Evolutionary conservation across 2,797 vertebrate genomes (phyloP).

Genomic region (Centropyge bicolor): DNA sequence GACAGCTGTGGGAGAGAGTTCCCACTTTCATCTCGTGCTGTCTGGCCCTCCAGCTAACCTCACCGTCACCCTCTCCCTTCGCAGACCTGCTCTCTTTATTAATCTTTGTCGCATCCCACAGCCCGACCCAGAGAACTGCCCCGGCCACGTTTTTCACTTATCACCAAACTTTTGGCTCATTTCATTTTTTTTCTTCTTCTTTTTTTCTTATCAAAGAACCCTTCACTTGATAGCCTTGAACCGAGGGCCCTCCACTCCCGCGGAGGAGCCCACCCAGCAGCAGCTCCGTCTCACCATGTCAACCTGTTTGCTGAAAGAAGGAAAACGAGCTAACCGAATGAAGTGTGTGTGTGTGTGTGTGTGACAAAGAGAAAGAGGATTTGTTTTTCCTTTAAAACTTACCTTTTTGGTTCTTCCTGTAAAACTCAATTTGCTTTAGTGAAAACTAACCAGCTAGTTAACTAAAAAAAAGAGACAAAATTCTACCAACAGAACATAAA

Average conservation of each 20-base stretch:
- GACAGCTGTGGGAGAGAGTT: constrained; percentile 93
- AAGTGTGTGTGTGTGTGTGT: constrained; percentile 28
- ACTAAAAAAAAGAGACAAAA: neutral
- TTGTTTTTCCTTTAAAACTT: constrained; percentile 28
- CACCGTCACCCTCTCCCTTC: constrained; percentile 83
- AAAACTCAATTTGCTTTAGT: constrained; percentile 13
- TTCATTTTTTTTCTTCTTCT: constrained; percentile 54
- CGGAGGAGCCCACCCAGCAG: constrained; percentile 77
- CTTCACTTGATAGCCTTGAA: constrained; percentile 82
- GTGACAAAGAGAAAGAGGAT: constrained; percentile 20
- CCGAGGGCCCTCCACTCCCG: constrained; percentile 48
- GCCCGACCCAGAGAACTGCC: constrained; percentile 71
- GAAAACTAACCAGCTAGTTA: neutral
- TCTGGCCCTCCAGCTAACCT: constrained; percentile 88
- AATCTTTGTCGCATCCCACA: constrained; percentile 87
- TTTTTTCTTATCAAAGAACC: constrained; percentile 68
- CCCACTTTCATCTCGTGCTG: constrained; percentile 94
- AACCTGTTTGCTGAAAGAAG: constrained; percentile 78
- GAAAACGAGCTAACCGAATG: constrained; percentile 46
- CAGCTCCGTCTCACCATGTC: constrained; percentile 62
- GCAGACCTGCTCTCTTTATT: constrained; percentile 86
- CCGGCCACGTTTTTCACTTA: constrained; percentile 75
- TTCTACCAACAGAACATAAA: neutral
- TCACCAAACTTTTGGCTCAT: constrained; percentile 74
- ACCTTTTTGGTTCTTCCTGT: constrained; percentile 22